Conservation (phyloP, 1,140 invertebrate species). For the Ostrea edulis region DNA sequence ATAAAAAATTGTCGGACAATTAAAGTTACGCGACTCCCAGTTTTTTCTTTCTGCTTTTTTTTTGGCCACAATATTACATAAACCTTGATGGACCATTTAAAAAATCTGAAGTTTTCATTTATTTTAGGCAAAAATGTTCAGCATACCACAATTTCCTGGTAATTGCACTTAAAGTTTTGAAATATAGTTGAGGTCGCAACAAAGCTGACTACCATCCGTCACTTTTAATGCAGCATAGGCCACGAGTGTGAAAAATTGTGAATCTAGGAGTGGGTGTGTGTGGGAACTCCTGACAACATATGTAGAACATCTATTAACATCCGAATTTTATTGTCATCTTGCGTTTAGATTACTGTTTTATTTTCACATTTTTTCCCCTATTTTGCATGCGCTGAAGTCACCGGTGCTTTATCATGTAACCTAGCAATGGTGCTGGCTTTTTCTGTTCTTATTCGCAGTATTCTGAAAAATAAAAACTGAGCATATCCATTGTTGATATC, state of each 20-base stretch:
- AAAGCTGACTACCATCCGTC: not conserved
- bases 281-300: not conserved
- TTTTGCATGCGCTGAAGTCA: not conserved
- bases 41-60: not conserved
- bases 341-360: not conserved
- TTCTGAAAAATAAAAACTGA: not conserved
- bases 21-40: not conserved
- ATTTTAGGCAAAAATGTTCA: conserved; percentile 15
- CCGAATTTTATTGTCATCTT: not conserved
- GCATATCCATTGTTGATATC: not conserved
- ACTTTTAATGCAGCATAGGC: not conserved
- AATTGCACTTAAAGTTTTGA: conserved; percentile 22
- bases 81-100: conserved; percentile 5
- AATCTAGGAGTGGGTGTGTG: not conserved
- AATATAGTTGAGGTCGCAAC: not conserved
- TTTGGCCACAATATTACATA: not conserved
- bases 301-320: conserved; percentile 15
- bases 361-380: not conserved
- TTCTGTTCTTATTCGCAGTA: not conserved
- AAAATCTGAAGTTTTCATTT: conserved; percentile 19
- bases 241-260: not conserved
- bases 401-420: not conserved
- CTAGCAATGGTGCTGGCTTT: not conserved
- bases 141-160: conserved; percentile 17
- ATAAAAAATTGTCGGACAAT: not conserved